These are phyloP conservation scores for Pipistrellus nathusii DNA, from an alignment of 2,797 vertebrate genomes.

Conservation along the genomic window DNA sequence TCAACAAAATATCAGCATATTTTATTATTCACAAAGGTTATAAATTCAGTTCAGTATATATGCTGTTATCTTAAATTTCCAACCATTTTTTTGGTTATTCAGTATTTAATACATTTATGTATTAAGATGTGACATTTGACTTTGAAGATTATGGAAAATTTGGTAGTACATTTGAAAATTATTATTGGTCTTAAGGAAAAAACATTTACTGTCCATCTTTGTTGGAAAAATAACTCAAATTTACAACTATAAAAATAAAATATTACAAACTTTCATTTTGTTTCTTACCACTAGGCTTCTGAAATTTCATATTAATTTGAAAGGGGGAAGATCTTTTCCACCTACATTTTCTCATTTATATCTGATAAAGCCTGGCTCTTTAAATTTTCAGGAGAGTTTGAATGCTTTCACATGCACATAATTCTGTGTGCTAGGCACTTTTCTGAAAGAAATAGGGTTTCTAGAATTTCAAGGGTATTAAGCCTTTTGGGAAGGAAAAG, in stretches of 20 bases:
- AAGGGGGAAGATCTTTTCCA: neutral
- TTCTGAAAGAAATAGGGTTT: neutral
- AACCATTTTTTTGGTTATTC: conserved; percentile 34
- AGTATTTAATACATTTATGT: conserved; percentile 3
- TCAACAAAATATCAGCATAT: conserved; percentile 22
- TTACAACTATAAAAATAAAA: conserved; percentile 37
- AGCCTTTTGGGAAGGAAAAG: neutral
- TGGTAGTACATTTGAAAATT: conserved; percentile 58
- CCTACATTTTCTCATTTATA: neutral
- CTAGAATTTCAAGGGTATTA: neutral
- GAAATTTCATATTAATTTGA: conserved; percentile 34
- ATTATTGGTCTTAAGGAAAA: conserved; percentile 11
- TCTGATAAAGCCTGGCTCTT: conserved; percentile 6
- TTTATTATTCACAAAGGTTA: conserved; percentile 34
- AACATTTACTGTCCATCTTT: neutral
- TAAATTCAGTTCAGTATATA: neutral
- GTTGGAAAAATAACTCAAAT: conserved; percentile 22
- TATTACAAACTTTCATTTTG: conserved; percentile 9
- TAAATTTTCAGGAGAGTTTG: conserved; percentile 19
- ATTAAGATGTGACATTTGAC: conserved; percentile 45
- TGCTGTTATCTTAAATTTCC: conserved; percentile 26
- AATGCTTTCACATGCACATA: neutral
- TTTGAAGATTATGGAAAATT: conserved; percentile 52
- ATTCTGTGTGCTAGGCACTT: neutral
- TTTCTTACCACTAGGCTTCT: conserved; percentile 40